A percentile compares a stretch with the other conserved stretches of the same genome.
phyloP scores from a whole-genome alignment of 2,797 vertebrate species.

The Tadarida brasiliensis region DNA sequence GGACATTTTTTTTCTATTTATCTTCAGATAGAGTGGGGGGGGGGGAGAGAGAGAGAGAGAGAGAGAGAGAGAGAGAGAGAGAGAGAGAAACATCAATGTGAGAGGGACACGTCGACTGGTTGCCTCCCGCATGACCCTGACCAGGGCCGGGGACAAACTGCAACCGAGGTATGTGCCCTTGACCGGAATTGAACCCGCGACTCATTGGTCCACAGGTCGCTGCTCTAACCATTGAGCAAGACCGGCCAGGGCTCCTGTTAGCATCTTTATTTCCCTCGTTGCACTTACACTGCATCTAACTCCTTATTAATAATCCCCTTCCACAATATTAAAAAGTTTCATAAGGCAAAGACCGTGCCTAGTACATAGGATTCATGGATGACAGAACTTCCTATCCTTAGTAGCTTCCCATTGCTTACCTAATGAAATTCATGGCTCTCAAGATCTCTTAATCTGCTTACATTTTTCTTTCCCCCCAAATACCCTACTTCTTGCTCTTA shows the following conservation, averaged over 20 bases:
- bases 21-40: no score
- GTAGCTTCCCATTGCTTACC: neutral
- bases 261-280: constrained; percentile 6
- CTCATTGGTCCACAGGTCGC: no score
- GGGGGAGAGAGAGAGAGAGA: no score
- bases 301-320: neutral
- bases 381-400: neutral
- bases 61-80: no score
- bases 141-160: no score
- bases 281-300: neutral
- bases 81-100: no score
- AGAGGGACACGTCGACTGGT: no score
- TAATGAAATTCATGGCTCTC: neutral
- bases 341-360: neutral
- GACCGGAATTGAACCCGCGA: no score
- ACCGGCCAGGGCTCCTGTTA: neutral
- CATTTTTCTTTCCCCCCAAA: neutral
- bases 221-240: no score
- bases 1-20: no score
- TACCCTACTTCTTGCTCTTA: neutral
- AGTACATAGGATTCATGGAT: neutral
- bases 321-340: neutral
- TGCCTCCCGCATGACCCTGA: no score
- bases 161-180: no score
- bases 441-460: neutral